Evolutionary conservation across 2,888 invertebrate species (phyloP).

Genomic region (Xylota sylvarum): DNA sequence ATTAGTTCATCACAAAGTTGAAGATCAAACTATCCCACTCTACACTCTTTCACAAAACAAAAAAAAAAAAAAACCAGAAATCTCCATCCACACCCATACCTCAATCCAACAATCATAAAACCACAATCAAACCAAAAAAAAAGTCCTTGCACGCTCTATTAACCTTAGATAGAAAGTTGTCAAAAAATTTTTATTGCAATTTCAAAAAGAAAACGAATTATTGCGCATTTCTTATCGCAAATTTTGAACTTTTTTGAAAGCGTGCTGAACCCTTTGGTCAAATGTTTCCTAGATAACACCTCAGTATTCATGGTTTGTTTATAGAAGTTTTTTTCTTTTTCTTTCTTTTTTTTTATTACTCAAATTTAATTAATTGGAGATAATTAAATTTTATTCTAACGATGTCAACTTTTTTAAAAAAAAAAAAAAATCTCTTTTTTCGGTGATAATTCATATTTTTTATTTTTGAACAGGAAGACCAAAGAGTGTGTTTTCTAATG

Average conservation of each 20-base stretch:
- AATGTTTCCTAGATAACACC: slow-evolving; percentile 51
- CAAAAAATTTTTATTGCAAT: slow-evolving; percentile 20
- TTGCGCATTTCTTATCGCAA: slow-evolving; percentile 24
- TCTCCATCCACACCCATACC: background rate
- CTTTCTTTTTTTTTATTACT: background rate
- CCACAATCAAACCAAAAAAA: background rate
- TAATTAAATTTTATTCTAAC: slow-evolving; percentile 29
- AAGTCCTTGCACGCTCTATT: slow-evolving; percentile 11
- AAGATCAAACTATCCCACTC: no score
- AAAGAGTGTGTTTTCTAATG: background rate
- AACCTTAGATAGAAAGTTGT: slow-evolving; percentile 12
- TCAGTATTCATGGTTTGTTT: slow-evolving; percentile 1
- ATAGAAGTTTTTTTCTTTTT: background rate
- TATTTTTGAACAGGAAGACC: background rate
- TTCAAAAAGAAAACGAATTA: background rate
- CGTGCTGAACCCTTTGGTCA: slow-evolving; percentile 68
- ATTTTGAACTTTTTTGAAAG: slow-evolving; percentile 51
- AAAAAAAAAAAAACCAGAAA: background rate
- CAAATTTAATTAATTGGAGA: slow-evolving; percentile 21
- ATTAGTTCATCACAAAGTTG: no score
- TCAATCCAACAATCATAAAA: no score
- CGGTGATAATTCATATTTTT: slow-evolving; percentile 11
- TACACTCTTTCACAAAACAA: no score
- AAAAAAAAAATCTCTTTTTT: slow-evolving; percentile 2
- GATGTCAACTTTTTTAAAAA: slow-evolving; percentile 8